These are phyloP conservation scores for Clarias batrachus DNA, from an alignment of 2,113 vertebrate genomes.

Conservation along the genomic window DNA sequence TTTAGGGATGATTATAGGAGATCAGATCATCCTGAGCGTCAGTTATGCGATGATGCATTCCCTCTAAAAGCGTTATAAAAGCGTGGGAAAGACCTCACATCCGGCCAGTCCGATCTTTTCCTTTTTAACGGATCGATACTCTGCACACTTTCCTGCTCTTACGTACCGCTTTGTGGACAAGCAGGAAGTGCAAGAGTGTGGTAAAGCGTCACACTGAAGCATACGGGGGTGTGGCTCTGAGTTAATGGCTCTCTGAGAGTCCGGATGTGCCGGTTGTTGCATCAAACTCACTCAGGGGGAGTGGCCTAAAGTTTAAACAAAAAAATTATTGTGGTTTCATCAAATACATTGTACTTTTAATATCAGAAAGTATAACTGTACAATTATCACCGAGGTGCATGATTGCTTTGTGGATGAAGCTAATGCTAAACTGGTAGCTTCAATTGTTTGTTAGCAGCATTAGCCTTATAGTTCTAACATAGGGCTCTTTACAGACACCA, in stretches of 20 bases:
- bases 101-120: constrained; percentile 27
- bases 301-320: not conserved
- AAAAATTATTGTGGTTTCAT: no score
- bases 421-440: not conserved
- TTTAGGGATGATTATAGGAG: constrained; percentile 47
- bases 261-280: not conserved
- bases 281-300: not conserved
- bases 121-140: constrained; percentile 51
- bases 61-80: constrained; percentile 45
- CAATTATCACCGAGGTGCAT: not conserved
- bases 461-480: not conserved
- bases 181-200: not conserved
- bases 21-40: constrained; percentile 51
- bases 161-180: not conserved
- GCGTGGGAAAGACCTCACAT: constrained; percentile 24
- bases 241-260: not conserved
- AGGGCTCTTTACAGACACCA: not conserved
- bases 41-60: constrained; percentile 54
- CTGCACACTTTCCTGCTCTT: not conserved
- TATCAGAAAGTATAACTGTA: no score
- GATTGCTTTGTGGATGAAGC: not conserved
- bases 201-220: not conserved
- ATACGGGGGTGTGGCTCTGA: not conserved
- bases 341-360: no score
- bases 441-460: not conserved